Percentiles rank a stretch among this genome's conserved stretches.
Conservation (phyloP, 2,113 vertebrate species). For the Lipophrys pholis region DNA sequence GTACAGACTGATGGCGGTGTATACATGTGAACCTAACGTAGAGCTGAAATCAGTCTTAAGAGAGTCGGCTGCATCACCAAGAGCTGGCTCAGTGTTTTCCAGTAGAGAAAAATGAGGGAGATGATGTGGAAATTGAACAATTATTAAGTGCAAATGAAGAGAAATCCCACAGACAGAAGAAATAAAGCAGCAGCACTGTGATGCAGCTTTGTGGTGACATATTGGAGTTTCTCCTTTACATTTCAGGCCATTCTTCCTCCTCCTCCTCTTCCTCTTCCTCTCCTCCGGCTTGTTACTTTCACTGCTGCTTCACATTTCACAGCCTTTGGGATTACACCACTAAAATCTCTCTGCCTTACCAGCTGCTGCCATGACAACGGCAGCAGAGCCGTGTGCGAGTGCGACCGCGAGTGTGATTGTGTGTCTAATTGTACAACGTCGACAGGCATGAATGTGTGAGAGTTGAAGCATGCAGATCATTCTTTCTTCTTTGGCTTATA, state of each 20-base stretch:
- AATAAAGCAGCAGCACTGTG: too few species aligned
- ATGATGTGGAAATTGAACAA: too few species aligned
- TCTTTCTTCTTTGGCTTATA: background rate
- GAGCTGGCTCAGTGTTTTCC: too few species aligned
- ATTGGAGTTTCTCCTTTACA: constrained; percentile 19
- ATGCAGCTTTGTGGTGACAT: constrained; percentile 31
- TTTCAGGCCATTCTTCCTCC: constrained; percentile 2
- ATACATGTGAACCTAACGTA: too few species aligned
- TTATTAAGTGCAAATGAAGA: too few species aligned
- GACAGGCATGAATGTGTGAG: background rate
- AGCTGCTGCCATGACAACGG: constrained; percentile 86
- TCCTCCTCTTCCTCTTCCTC: constrained; percentile 15
- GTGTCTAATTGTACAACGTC: constrained; percentile 62
- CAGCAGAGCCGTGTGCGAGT: constrained; percentile 59
- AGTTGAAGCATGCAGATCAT: too few species aligned
- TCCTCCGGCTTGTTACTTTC: constrained; percentile 29
- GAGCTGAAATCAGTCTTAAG: too few species aligned
- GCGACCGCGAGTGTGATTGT: constrained; percentile 62
- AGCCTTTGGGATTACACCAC: constrained; percentile 79
- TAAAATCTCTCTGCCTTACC: constrained; percentile 75
- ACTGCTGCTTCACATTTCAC: constrained; percentile 76
- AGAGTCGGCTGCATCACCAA: too few species aligned
- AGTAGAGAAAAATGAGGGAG: too few species aligned
- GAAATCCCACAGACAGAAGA: too few species aligned
- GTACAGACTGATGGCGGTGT: too few species aligned